Conservation (phyloP, 2,113 vertebrate genomes). For the Pterocles gutturalis region DNA sequence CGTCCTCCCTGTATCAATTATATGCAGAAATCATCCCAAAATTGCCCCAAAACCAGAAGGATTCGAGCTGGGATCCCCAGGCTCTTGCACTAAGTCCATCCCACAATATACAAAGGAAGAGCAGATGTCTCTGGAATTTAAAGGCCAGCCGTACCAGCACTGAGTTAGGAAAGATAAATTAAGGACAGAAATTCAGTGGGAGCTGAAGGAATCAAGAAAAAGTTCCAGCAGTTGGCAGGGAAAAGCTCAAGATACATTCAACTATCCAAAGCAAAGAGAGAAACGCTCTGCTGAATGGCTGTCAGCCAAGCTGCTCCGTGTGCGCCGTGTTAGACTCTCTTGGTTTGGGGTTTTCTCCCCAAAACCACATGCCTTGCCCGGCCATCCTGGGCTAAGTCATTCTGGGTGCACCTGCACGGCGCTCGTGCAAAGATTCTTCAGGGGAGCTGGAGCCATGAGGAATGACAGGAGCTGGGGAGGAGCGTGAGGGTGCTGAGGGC, state of each 20-base stretch:
- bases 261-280: no score
- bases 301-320: rapidly evolving
- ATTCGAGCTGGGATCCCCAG: background rate
- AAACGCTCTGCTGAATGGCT: background rate
- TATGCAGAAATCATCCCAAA: background rate
- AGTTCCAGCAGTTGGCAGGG: background rate
- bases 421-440: background rate
- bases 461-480: background rate
- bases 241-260: background rate
- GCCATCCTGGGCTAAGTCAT: background rate
- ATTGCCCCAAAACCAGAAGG: background rate
- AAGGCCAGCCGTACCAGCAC: background rate
- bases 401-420: rapidly evolving
- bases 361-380: background rate
- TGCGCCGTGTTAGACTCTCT: no score
- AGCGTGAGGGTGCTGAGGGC: background rate
- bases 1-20: background rate
- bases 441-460: rapidly evolving
- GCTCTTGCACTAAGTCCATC: background rate
- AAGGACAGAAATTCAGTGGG: background rate
- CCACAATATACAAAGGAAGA: background rate
- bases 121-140: background rate
- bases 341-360: rapidly evolving
- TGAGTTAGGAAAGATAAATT: background rate
- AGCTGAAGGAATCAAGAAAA: background rate